Conservation (phyloP, 1,140 invertebrate genomes). For the Drosophila arizonae region DNA sequence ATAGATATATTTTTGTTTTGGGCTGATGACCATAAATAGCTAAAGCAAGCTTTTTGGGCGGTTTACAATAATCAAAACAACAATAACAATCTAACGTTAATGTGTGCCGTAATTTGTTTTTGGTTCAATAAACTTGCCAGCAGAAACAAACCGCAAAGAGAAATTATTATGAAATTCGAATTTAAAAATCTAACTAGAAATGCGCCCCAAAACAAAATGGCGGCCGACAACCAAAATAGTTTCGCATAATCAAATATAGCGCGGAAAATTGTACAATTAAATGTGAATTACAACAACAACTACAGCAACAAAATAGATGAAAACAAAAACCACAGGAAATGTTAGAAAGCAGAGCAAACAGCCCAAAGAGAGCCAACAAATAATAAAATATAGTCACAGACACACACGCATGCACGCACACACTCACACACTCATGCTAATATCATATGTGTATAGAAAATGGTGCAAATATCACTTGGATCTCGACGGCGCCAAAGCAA, state of each 20-base stretch:
- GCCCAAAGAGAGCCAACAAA: slow-evolving; percentile 27
- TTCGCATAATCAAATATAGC: slow-evolving; percentile 32
- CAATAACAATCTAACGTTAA: slow-evolving; percentile 11
- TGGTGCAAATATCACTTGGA: slow-evolving; percentile 47
- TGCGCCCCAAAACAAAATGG: slow-evolving; percentile 4
- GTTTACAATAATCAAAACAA: slow-evolving; percentile 15
- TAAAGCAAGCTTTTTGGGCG: slow-evolving; percentile 33
- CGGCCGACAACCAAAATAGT: slow-evolving; percentile 39
- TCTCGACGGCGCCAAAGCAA: slow-evolving; percentile 35
- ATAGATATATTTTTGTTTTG: slow-evolving; percentile 16
- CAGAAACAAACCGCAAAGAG: slow-evolving; percentile 23
- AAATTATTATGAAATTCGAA: slow-evolving; percentile 44
- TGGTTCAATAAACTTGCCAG: slow-evolving; percentile 68
- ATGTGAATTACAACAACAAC: slow-evolving; percentile 53
- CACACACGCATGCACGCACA: background rate
- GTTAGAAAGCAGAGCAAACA: slow-evolving; percentile 37
- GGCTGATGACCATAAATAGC: slow-evolving; percentile 61
- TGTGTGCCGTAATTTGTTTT: slow-evolving; percentile 31
- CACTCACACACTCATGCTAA: background rate
- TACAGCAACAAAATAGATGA: slow-evolving; percentile 34
- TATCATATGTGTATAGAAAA: slow-evolving; percentile 8
- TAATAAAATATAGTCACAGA: background rate
- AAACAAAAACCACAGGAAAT: slow-evolving; percentile 42
- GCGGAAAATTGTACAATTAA: slow-evolving; percentile 63
- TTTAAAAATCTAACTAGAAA: slow-evolving; percentile 55